A percentile compares a stretch with the other conserved stretches of the same genome.
These are phyloP conservation scores for Pangasius krempfi DNA, from an alignment of 2,797 vertebrate species.

Conservation along the genomic window DNA sequence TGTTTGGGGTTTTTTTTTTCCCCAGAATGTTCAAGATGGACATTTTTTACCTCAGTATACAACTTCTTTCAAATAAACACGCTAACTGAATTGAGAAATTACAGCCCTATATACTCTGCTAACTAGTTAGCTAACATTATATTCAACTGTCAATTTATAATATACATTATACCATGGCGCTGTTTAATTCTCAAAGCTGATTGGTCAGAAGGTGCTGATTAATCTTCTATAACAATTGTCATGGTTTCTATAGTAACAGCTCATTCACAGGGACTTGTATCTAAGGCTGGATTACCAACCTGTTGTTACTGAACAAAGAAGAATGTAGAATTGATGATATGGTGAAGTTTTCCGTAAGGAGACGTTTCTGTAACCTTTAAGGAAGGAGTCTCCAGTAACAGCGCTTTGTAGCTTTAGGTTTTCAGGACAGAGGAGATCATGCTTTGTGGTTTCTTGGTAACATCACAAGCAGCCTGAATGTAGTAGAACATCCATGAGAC, in stretches of 20 bases:
- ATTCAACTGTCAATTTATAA: no score
- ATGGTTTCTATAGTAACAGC: background rate
- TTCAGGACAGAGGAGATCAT: no score
- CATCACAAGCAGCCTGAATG: no score
- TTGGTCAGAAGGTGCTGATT: background rate
- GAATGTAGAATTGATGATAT: no score
- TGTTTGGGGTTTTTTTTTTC: background rate
- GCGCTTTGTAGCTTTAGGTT: no score
- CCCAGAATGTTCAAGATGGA: background rate
- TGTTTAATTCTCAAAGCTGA: background rate
- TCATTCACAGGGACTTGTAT: background rate
- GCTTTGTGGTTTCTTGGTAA: no score
- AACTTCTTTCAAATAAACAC: background rate
- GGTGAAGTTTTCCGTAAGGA: no score
- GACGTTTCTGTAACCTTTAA: no score
- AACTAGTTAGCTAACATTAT: background rate
- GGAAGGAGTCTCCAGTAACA: background rate
- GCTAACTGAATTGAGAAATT: background rate
- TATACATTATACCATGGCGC: background rate
- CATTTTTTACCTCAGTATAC: background rate
- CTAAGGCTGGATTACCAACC: background rate
- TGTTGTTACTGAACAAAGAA: no score
- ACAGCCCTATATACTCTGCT: background rate
- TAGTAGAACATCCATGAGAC: no score
- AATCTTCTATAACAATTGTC: background rate